These are phyloP conservation scores for Geophilus truncorum DNA, from an alignment of 2,888 invertebrate genomes.

Conservation along the genomic window DNA sequence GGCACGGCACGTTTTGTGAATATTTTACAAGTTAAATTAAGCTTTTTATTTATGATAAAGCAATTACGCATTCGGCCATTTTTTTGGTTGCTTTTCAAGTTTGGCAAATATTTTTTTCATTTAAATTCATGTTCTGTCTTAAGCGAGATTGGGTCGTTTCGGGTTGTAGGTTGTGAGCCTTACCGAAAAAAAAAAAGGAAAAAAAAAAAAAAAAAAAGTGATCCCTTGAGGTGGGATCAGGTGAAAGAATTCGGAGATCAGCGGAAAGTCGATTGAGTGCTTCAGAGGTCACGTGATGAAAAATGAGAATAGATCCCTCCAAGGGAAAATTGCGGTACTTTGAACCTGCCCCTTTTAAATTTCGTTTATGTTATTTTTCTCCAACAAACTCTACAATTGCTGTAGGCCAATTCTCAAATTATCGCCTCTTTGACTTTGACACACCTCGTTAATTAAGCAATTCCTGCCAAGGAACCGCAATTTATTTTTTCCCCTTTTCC, in stretches of 20 bases:
- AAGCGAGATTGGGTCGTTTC: slow-evolving; percentile 2
- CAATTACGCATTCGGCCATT: not conserved
- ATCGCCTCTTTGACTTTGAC: not conserved
- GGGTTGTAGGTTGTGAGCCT: not conserved
- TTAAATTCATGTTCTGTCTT: slow-evolving; percentile 1
- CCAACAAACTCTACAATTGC: not conserved
- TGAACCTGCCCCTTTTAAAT: slow-evolving; percentile 19
- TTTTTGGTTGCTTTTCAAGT: not conserved
- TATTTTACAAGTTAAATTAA: not conserved
- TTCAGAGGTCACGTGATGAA: slow-evolving; percentile 25
- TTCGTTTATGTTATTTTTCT: not conserved
- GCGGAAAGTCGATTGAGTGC: slow-evolving; percentile 27
- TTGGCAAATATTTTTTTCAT: slow-evolving; percentile 13
- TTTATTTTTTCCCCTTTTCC: not conserved
- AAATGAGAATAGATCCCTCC: slow-evolving; percentile 19
- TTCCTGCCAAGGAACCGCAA: not conserved
- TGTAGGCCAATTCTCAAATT: not conserved
- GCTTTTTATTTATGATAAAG: not conserved
- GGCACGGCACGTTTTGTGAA: not conserved
- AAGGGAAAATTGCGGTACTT: slow-evolving; percentile 5
- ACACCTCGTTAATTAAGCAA: not conserved
- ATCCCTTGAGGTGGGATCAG: slow-evolving; percentile 5
- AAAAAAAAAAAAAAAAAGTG: not conserved
- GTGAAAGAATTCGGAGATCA: slow-evolving; percentile 23
- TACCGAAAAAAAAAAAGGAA: not conserved